phyloP scores from a whole-genome alignment of 2,113 vertebrate genomes.

The Gadus macrocephalus region DNA sequence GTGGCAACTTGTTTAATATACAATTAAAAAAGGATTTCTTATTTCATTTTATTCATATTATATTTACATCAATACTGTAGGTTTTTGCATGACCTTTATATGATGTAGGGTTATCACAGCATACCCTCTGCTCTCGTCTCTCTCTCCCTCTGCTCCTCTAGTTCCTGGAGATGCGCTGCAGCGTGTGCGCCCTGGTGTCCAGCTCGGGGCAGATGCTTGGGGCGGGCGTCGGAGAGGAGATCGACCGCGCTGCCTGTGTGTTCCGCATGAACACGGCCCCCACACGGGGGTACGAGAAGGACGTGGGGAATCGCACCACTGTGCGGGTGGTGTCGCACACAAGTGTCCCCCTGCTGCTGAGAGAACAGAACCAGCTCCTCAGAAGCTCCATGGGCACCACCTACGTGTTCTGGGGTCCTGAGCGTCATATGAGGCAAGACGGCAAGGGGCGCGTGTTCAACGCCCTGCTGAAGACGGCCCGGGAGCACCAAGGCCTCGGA shows the following conservation, averaged over 20 bases:
- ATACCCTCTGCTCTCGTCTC: background rate
- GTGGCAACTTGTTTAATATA: too few relatives aligned
- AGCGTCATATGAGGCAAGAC: conserved; percentile 80
- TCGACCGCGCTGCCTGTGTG: conserved; percentile 80
- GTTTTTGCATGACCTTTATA: background rate
- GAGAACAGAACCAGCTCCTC: conserved; percentile 82
- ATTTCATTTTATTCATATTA: too few relatives aligned
- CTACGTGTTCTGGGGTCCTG: conserved; percentile 90
- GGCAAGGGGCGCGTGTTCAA: conserved; percentile 78
- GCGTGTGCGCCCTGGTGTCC: conserved; percentile 84
- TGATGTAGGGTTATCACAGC: too few relatives aligned
- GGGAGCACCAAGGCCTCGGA: conserved; percentile 69
- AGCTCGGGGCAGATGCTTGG: conserved; percentile 93
- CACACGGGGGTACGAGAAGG: conserved; percentile 77
- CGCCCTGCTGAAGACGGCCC: conserved; percentile 68
- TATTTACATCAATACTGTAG: too few relatives aligned
- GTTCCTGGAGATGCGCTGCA: conserved; percentile 66
- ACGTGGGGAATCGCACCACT: conserved; percentile 81
- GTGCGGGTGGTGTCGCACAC: conserved; percentile 89
- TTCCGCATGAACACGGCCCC: conserved; percentile 94
- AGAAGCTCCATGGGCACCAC: conserved; percentile 72
- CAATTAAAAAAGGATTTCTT: too few relatives aligned
- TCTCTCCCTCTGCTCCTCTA: conserved; percentile 25
- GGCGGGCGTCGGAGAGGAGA: conserved; percentile 73
- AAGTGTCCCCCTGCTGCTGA: conserved; percentile 82